A percentile compares a stretch with the other conserved stretches of the same genome.
Evolutionary conservation across 2,113 vertebrate genomes (phyloP).

Genomic region (Balaenoptera acutorostrata): DNA sequence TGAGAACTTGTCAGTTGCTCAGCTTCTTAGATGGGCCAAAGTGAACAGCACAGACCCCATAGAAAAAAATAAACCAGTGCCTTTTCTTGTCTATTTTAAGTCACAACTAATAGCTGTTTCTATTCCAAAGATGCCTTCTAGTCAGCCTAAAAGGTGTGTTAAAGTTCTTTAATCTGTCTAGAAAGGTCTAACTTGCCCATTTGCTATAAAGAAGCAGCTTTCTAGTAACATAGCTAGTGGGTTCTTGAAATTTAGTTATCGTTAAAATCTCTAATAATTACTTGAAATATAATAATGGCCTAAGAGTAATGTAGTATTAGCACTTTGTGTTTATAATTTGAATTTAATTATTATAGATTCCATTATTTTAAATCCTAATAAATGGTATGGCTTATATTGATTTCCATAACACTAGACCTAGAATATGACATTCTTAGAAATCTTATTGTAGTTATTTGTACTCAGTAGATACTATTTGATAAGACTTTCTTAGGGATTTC

Average conservation of each 20-base stretch:
- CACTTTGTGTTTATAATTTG: constrained; percentile 7
- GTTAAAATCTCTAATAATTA: constrained; percentile 29
- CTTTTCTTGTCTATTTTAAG: constrained; percentile 13
- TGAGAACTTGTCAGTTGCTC: neutral
- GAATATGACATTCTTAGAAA: neutral
- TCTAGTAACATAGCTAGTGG: neutral
- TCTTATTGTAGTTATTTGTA: neutral
- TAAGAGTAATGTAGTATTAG: neutral
- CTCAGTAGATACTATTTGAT: neutral
- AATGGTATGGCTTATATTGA: neutral
- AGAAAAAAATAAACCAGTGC: neutral
- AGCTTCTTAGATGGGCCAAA: neutral
- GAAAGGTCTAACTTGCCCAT: neutral
- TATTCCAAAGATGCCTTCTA: neutral
- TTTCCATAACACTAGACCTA: neutral
- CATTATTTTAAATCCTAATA: neutral
- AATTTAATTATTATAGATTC: constrained; percentile 14
- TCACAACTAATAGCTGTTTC: constrained; percentile 5
- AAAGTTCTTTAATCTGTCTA: neutral
- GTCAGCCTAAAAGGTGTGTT: neutral
- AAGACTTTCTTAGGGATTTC: constrained; percentile 32
- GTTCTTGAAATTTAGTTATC: constrained; percentile 19
- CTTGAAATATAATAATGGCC: constrained; percentile 4
- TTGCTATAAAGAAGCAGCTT: neutral
- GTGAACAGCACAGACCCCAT: neutral